These are phyloP conservation scores for Oscheius sp. DNA, from an alignment of 2,888 invertebrate species.

Conservation along the genomic window DNA sequence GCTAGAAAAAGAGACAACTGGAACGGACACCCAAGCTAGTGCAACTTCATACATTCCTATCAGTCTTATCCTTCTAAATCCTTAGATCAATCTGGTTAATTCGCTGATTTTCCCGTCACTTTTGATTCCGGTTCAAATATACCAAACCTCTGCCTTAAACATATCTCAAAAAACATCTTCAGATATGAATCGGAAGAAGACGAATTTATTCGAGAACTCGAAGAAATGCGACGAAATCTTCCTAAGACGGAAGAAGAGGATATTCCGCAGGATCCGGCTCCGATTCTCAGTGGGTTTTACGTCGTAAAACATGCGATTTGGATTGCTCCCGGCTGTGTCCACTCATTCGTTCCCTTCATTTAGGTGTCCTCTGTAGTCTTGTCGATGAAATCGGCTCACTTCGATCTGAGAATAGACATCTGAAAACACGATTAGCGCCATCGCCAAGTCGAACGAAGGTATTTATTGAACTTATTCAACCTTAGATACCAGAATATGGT, in stretches of 20 bases:
- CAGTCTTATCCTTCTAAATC: too few relatives aligned
- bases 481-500: constrained; percentile 42
- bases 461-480: background rate
- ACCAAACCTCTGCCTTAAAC: too few relatives aligned
- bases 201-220: constrained; percentile 65
- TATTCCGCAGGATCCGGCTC: constrained; percentile 43
- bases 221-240: constrained; percentile 56
- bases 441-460: constrained; percentile 29
- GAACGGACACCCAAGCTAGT: too few relatives aligned
- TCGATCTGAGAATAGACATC: constrained; percentile 61
- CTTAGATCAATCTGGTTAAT: too few relatives aligned
- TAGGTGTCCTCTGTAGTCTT: constrained; percentile 66
- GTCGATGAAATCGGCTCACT: constrained; percentile 66
- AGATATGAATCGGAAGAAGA: constrained; percentile 69
- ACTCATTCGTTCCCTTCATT: constrained; percentile 29
- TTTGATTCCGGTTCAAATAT: too few relatives aligned
- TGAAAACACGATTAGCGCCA: constrained; percentile 53
- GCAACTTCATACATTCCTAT: too few relatives aligned
- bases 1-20: too few relatives aligned
- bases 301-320: background rate
- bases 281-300: constrained; percentile 34
- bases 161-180: constrained; percentile 2
- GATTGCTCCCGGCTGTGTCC: constrained; percentile 11
- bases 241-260: constrained; percentile 31
- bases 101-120: background rate